Base-by-base conservation (phyloP, 2,113 vertebrate species). In the Polypterus senegalus region DNA sequence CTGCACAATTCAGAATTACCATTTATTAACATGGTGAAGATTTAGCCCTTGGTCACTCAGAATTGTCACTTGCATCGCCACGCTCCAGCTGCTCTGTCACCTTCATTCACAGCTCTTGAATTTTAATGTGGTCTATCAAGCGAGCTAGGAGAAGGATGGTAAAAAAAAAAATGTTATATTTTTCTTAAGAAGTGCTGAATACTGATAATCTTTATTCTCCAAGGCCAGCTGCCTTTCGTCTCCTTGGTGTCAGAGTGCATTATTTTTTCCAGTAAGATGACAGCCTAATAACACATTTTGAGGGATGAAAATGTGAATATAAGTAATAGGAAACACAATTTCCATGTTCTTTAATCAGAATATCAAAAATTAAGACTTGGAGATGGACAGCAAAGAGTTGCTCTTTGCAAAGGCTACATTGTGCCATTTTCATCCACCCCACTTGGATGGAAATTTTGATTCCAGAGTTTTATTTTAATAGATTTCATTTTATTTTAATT, bases 131-230 rank as follows among this genome's bases (percentile, higher is more conserved):
- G 56, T 3, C 56, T 57, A 45, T 44, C 56, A 6, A 5, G 27
- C 27, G 27, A 44, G 56, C 56, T 9, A 7, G 27, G 3, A 45
- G 56, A 45, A 6, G 46, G 56, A 57, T 9, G 54, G 43, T 11
- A 56, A 27, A 27, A 27, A 27, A 27, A 27, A 7, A 5, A 57
- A 3, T 45, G 56, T 57, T 3, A 5, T 6, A 44, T 57, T 57
- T 57, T 45, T 57, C 56, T 57, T 57, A 45, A 7, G 27, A 57
- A 57, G 56, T 44, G 56, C 56, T 57, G 56, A 57, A 57, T 57
- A 44, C 56, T 8, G 56, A 57, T 57, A 57, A 57, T 57, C 56
- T 57, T 27, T 9, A 57, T 45, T 43, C 56, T 57, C 56, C 43
- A 44, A 43, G 56, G 56, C 56, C 56, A 57, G 56, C 56, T 57